A percentile compares a stretch with the other conserved stretches of the same genome.
These are phyloP conservation scores for Hylyphantes graminicola DNA, from an alignment of 1,140 invertebrate species.

Conservation along the genomic window DNA sequence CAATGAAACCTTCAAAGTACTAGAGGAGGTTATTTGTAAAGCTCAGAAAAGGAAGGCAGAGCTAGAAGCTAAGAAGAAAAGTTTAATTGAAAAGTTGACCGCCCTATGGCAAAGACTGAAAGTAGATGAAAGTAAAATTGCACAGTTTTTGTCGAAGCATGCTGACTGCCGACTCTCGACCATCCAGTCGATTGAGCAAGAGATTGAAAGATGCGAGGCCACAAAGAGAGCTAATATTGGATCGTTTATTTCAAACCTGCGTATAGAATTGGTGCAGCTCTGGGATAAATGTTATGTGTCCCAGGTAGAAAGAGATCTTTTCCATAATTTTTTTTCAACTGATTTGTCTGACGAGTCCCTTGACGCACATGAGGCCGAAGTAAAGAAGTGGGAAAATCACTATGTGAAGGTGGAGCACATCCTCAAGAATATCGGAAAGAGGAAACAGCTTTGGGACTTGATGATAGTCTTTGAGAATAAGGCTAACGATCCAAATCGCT, in stretches of 20 bases:
- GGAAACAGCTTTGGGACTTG: conserved; percentile 75
- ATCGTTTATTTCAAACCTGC: conserved; percentile 77
- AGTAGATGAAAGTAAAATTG: conserved; percentile 70
- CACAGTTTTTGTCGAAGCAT: conserved; percentile 71
- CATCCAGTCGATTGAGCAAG: conserved; percentile 71
- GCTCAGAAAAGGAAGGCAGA: conserved; percentile 42
- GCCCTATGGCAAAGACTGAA: conserved; percentile 76
- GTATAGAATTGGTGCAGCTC: conserved; percentile 75
- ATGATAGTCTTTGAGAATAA: conserved; percentile 77
- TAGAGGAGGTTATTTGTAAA: conserved; percentile 34
- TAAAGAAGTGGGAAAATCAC: conserved; percentile 75
- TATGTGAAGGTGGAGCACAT: conserved; percentile 77
- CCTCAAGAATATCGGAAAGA: conserved; percentile 70
- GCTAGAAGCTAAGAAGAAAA: conserved; percentile 7
- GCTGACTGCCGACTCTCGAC: conserved; percentile 70
- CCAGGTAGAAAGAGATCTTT: conserved; percentile 73
- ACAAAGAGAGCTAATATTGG: conserved; percentile 76
- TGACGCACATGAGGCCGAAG: conserved; percentile 79
- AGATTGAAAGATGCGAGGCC: conserved; percentile 75
- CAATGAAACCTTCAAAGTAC: conserved; percentile 38
- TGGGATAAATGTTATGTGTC: conserved; percentile 80
- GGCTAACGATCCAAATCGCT: conserved; percentile 80
- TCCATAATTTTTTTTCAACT: conserved; percentile 72
- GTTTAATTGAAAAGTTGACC: conserved; percentile 70
- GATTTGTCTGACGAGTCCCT: conserved; percentile 81